Evolutionary conservation across 2,113 vertebrate genomes (phyloP).

Genomic region (Heloderma charlesbogerti): DNA sequence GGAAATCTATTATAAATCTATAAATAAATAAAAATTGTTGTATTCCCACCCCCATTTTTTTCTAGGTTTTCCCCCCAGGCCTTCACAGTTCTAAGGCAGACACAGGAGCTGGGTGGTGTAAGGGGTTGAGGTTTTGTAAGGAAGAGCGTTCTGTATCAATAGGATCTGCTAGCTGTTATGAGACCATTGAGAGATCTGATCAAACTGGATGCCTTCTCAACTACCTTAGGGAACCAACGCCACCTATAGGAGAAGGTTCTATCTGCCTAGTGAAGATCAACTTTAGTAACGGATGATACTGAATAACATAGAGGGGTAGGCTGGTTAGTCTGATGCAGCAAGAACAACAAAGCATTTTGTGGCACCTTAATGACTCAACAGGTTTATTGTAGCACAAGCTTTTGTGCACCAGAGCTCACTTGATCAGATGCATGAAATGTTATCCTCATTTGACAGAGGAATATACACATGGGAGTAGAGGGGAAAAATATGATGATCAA

Average conservation of each 20-base stretch:
- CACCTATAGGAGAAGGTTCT: neutral
- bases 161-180: neutral
- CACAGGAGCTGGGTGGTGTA: too few relatives aligned
- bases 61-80: too few relatives aligned
- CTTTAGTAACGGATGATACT: neutral
- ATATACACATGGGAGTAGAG: too few relatives aligned
- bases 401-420: neutral
- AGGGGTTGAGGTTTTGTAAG: neutral
- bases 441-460: neutral
- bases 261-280: neutral
- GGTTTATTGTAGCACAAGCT: neutral
- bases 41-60: too few relatives aligned
- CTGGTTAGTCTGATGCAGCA: neutral
- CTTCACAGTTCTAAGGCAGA: too few relatives aligned
- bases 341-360: neutral
- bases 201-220: neutral
- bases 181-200: too few relatives aligned
- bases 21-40: too few relatives aligned
- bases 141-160: neutral
- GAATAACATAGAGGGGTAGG: neutral
- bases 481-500: neutral
- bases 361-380: neutral
- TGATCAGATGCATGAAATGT: neutral
- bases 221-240: neutral
- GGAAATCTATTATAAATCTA: too few relatives aligned